phyloP scores from a whole-genome alignment of 2,113 vertebrate genomes.

The Tragelaphus strepsiceros region DNA sequence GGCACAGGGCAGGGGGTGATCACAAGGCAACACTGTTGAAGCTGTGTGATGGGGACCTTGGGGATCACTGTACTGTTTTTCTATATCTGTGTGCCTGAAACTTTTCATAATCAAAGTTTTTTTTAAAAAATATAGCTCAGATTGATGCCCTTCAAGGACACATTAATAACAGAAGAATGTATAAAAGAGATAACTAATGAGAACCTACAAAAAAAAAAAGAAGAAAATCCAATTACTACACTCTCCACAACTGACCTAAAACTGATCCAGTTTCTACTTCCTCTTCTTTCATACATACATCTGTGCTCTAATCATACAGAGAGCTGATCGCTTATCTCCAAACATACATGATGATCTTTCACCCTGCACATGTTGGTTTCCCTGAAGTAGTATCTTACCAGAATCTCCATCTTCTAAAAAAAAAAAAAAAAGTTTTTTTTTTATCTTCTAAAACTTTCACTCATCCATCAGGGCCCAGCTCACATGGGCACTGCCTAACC shows the following conservation, averaged over 20 bases:
- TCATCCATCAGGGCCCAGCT: not conserved
- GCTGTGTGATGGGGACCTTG: not conserved
- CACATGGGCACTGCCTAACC: not conserved
- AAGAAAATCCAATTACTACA: not conserved
- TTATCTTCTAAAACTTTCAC: not conserved
- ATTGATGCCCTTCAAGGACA: not conserved
- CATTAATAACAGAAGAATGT: not conserved
- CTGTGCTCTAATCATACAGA: not conserved
- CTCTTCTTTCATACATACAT: not conserved
- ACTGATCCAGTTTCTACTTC: not conserved
- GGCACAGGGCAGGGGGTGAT: not conserved
- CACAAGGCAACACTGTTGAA: not conserved
- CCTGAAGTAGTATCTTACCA: not conserved
- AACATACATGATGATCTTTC: not conserved
- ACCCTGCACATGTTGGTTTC: not conserved
- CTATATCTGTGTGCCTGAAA: not conserved
- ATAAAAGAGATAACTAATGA: not conserved
- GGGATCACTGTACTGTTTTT: not conserved
- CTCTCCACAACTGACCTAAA: not conserved
- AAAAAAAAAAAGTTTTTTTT: not conserved
- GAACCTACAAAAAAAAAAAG: not conserved
- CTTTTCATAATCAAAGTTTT: not conserved
- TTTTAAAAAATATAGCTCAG: not conserved
- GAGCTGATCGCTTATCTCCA: not conserved
- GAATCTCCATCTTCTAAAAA: not conserved